Base-by-base conservation (phyloP, 2,113 vertebrate genomes). In the Siniperca knerii region DNA sequence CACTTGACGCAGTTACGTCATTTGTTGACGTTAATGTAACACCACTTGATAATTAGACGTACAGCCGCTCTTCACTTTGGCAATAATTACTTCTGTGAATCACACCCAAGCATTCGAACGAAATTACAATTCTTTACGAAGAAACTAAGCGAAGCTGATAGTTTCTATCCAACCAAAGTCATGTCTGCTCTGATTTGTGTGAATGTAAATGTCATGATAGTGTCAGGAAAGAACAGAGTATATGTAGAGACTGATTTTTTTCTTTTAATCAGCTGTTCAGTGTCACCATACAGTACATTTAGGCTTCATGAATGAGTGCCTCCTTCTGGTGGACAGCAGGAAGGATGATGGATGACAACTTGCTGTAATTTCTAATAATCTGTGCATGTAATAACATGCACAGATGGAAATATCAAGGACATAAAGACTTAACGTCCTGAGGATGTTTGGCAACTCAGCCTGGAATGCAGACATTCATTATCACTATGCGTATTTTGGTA, bases 311-410 rank as follows among this genome's bases (percentile, higher is more conserved):
- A 76, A 2, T 20, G 11, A 86, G 50, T 75, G 35, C 0, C 81
- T 15, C 87, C 86, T 77, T 85, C 90, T 86, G 66, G 72, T 87
- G 90, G 82, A 35, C n/a, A 10, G 18, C 67, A 75, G 52, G n/a
- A 23, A n/a, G 23, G 11, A 20, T 46, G 42, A 15, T 33, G 3
- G 44, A 25, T 4, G 15, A 33, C 8, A 42, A 54, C 10, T 12
- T 66, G 20, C 15, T 1, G 6, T 18, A n/a, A 15, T 23, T 0
- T 40, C 3, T 42, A 65, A 29, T 29, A 29, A 29, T 29, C 29
- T 29, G 2, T 29, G 29, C 29, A 29, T 29, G 29, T 29, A 29
- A 29, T 37, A 40, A 40, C 8, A 21, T 20, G 4, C 8, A 21
- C 2, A 61, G 58, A 16, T 16, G 12, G 58, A 61, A 16, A 61